Percentiles rank a stretch among this genome's conserved stretches.
These are phyloP conservation scores for Danio albolineatus DNA, from an alignment of 2,797 vertebrate genomes.

Conservation along the genomic window DNA sequence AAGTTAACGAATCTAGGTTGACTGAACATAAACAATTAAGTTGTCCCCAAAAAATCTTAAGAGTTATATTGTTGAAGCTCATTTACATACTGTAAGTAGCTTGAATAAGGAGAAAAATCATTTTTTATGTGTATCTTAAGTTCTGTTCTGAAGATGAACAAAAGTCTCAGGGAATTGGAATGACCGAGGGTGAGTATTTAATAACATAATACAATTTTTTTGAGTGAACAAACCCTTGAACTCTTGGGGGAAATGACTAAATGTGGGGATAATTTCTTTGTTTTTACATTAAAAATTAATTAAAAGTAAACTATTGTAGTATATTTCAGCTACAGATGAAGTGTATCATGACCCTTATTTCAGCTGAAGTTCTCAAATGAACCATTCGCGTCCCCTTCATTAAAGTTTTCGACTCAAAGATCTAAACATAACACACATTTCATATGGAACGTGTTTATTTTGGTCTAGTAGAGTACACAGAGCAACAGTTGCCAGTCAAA, in stretches of 20 bases:
- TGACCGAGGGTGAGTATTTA: too few relatives aligned
- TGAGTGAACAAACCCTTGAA: constrained; percentile 48
- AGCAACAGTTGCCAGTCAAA: constrained; percentile 32
- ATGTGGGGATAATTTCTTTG: constrained; percentile 58
- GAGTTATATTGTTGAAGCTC: too few relatives aligned
- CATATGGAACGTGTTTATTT: constrained; percentile 45
- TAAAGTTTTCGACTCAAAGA: constrained; percentile 1
- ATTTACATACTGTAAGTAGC: too few relatives aligned
- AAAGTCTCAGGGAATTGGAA: too few relatives aligned
- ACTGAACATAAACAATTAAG: too few relatives aligned
- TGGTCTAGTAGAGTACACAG: constrained; percentile 22
- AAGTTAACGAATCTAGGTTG: too few relatives aligned
- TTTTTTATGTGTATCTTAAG: too few relatives aligned
- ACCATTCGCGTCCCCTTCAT: background rate
- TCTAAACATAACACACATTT: constrained; percentile 16
- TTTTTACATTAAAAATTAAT: constrained; percentile 66
- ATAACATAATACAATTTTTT: too few relatives aligned
- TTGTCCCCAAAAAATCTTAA: too few relatives aligned
- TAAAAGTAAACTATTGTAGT: constrained; percentile 1
- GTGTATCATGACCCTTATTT: background rate
- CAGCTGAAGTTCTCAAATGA: background rate
- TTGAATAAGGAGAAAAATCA: too few relatives aligned
- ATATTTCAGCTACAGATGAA: background rate
- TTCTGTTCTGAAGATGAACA: too few relatives aligned
- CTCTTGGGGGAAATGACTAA: constrained; percentile 51